phyloP scores from a whole-genome alignment of 2,888 invertebrate species.

The Philonicus albiceps region DNA sequence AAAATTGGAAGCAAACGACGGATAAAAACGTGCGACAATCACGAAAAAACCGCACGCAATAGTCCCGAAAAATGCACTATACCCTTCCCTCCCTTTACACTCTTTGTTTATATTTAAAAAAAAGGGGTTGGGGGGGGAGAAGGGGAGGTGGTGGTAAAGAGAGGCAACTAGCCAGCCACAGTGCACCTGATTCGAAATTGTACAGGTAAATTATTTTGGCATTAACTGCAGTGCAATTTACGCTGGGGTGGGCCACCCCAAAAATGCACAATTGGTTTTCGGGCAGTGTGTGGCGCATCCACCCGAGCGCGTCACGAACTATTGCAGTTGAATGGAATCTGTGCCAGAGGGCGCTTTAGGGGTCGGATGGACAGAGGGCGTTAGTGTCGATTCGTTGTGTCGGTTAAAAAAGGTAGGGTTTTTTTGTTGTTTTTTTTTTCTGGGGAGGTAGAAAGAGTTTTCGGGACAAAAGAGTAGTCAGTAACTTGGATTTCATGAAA shows the following conservation, averaged over 20 bases:
- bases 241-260: background rate
- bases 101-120: background rate
- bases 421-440: background rate
- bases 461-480: too few relatives aligned
- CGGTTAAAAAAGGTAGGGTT: background rate
- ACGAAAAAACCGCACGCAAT: background rate
- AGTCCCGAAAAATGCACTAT: background rate
- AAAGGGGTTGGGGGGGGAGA: too few relatives aligned
- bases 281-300: background rate
- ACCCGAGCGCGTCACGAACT: background rate
- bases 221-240: conserved; percentile 35
- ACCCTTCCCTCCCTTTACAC: background rate
- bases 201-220: conserved; percentile 30
- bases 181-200: background rate
- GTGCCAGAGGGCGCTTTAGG: background rate
- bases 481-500: conserved; percentile 32
- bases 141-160: too few relatives aligned
- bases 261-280: background rate
- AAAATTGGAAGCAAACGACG: background rate
- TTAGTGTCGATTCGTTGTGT: background rate
- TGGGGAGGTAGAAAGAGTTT: too few relatives aligned
- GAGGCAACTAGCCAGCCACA: background rate
- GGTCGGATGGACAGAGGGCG: background rate
- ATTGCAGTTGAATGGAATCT: background rate
- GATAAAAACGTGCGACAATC: background rate